Conservation (phyloP, 2,113 vertebrate genomes). For the Geococcyx californianus region DNA sequence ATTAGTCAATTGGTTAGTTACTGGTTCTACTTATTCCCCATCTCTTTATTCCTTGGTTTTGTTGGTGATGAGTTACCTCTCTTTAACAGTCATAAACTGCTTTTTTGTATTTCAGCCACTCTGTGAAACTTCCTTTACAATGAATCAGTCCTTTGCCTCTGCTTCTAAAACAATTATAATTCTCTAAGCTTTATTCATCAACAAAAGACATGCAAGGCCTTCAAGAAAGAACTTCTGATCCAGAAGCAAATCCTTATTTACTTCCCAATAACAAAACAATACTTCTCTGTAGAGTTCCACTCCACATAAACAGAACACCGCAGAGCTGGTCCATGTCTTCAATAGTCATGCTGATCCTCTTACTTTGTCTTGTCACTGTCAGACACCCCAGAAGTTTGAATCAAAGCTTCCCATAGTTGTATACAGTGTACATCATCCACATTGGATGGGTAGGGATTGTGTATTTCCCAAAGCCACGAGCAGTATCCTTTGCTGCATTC, state of each 20-base stretch:
- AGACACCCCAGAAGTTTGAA: background rate
- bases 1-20: background rate
- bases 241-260: background rate
- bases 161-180: background rate
- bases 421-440: too few relatives aligned
- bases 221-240: background rate
- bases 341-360: background rate
- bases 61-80: background rate
- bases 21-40: background rate
- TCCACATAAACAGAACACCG: background rate
- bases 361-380: background rate
- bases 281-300: background rate
- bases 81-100: background rate
- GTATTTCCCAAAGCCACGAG: background rate
- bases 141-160: background rate
- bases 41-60: background rate
- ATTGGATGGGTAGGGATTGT: background rate
- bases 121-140: background rate
- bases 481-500: background rate
- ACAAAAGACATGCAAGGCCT: background rate
- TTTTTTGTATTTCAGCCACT: background rate
- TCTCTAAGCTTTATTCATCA: conserved; percentile 35
- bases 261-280: background rate
- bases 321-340: background rate
- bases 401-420: background rate